Evolutionary conservation across 2,888 invertebrate genomes (phyloP).

Genomic region (Acanthosepion esculentum): DNA sequence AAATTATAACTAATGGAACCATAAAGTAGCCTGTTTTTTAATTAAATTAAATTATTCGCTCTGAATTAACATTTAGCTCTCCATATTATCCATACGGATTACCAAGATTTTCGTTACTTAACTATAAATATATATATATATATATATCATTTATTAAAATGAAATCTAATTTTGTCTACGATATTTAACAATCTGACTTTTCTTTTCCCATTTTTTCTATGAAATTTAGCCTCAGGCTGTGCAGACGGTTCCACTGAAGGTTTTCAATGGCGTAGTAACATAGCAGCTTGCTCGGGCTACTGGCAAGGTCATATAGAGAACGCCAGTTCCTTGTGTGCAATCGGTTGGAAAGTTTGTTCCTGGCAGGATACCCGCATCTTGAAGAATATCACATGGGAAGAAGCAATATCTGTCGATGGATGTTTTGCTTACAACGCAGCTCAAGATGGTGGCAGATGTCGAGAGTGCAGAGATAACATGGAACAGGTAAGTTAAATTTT

Average conservation of each 20-base stretch:
- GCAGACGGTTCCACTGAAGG: slow-evolving; percentile 63
- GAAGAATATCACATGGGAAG: slow-evolving; percentile 65
- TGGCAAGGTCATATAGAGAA: slow-evolving; percentile 70
- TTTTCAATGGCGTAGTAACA: slow-evolving; percentile 55
- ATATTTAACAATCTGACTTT: not conserved
- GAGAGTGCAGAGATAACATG: slow-evolving; percentile 65
- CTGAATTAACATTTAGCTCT: too few species aligned
- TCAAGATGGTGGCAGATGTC: slow-evolving; percentile 70
- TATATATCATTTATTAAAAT: too few species aligned
- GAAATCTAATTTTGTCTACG: not conserved
- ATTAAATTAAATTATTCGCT: too few species aligned
- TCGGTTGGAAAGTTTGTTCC: slow-evolving; percentile 70
- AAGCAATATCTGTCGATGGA: slow-evolving; percentile 65
- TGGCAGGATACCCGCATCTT: slow-evolving; percentile 62
- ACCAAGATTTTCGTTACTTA: too few species aligned
- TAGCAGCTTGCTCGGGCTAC: slow-evolving; percentile 67
- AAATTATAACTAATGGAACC: too few species aligned
- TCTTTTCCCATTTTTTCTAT: not conserved
- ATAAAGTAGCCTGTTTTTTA: too few species aligned
- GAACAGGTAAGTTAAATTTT: slow-evolving; percentile 59
- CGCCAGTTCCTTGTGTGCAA: slow-evolving; percentile 63
- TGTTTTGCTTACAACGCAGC: slow-evolving; percentile 72
- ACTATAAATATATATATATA: too few species aligned
- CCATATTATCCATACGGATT: too few species aligned
- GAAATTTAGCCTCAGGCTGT: slow-evolving; percentile 58